Base-by-base conservation (phyloP, 1,140 invertebrate species). In the Pogonomyrmex californicus region DNA sequence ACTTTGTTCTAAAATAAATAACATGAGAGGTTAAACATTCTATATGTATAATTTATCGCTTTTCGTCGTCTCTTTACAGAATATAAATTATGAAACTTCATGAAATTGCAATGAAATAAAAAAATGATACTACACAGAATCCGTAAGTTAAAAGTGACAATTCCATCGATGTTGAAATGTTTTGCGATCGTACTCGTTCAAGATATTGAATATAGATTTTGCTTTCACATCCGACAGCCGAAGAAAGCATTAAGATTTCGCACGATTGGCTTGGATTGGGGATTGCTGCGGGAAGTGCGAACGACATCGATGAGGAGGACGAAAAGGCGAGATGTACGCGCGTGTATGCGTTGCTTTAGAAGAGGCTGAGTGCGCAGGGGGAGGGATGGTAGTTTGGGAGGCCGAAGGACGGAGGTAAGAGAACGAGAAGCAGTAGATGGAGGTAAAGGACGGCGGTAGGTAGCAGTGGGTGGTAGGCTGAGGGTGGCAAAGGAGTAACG, bases 231-330 rank as follows among this genome's bases (percentile, higher is more conserved):
- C n/a, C 12, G 30, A 60, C 17, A 82, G 17, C 23, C 38, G 36
- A 82, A 82, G 51, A 70, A 81, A 75, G 63, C 70, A 68, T 86
- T 87, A 88, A 92, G 78, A 89, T 87, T 89, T 89, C 89, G 77
- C 86, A 86, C 87, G 89, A 93, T 94, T 93, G 93, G 91, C 90
- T 87, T 91, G 90, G 90, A 87, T 91, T 91, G 87, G 86, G 65
- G 85, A 91, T 81, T 87, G 78, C 85, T 90, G 88, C 75, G 86
- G 81, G 91, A 92, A 92, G 85, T 90, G 86, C 88, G 54, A 58
- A 41, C 51, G 73, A 65, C 65, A 78, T 58, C 47, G 73, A 75
- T 76, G 76, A 86, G 86, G 83, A 60, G 76, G 47, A 73, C 41
- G 85, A 66, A 62, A 77, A 78, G 78, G 38, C 78, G 83, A 78